Evolutionary conservation across 1,140 invertebrate genomes (phyloP).

Genomic region (Cotesia vestalis): DNA sequence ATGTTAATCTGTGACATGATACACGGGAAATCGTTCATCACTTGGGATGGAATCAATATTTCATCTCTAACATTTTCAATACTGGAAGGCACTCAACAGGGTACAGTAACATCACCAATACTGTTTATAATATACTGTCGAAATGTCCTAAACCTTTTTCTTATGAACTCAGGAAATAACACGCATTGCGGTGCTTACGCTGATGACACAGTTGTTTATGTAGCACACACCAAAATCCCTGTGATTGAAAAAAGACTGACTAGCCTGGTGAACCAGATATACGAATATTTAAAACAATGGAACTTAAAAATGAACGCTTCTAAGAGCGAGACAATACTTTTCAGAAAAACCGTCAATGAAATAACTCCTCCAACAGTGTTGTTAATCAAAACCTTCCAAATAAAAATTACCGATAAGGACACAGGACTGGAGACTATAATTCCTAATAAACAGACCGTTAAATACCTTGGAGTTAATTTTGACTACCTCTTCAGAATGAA

Average conservation of each 20-base stretch:
- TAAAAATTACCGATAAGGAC: not conserved
- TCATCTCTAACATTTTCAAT: not conserved
- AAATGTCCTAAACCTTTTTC: conserved; percentile 19
- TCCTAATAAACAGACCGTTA: conserved; percentile 12
- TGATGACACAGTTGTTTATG: conserved; percentile 22
- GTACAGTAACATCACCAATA: conserved; percentile 31
- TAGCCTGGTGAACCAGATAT: not conserved
- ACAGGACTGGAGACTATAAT: not conserved
- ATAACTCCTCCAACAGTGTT: not conserved
- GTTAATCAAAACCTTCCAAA: not conserved
- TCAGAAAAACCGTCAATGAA: not conserved
- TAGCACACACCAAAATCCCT: not conserved
- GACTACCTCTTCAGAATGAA: conserved; percentile 14
- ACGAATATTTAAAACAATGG: conserved; percentile 5
- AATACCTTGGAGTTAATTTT: conserved; percentile 26
- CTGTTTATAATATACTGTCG: conserved; percentile 33
- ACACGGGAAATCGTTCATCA: conserved; percentile 12
- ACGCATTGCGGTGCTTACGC: conserved; percentile 27
- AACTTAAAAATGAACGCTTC: conserved; percentile 7
- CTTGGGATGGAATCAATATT: conserved; percentile 15
- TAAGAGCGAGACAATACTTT: not conserved
- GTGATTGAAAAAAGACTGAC: not conserved
- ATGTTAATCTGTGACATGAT: conserved; percentile 22
- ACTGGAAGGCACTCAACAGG: conserved; percentile 31
- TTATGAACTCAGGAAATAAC: not conserved